Evolutionary conservation across 2,797 vertebrate genomes (phyloP), one percentile per base, ranked within the genome.

Genomic region (Sebastes wilsoni): DNA sequence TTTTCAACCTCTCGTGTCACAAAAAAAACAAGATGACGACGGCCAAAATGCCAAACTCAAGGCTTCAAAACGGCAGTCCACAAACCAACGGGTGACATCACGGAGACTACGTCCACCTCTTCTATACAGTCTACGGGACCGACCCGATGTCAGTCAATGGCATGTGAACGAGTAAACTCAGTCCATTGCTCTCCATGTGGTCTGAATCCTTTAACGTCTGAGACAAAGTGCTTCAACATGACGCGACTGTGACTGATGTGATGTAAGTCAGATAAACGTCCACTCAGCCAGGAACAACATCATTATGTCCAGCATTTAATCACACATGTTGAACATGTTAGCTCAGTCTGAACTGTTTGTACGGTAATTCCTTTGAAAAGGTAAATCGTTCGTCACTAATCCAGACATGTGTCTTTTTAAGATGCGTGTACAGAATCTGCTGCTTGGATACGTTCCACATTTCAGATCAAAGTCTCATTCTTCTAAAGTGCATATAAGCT

Each of bases 391-490:
- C 22, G 60, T 52, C 60, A 61, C 58, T 80, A 72, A 77, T 84
- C 77, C 62, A 84, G 72, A 88, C 56, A 42, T 52, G 61, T 60
- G 28, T 30, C 32, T 56, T 74, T 70, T 32, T 54, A 75, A n/a
- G 27, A 36, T 61, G 49, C 46, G 46, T 77, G 56, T 38, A 75
- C 54, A 73, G 7, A 62, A 30, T 72, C 27, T 8, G 27, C 55
- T 56, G 23, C 34, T 76, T 86, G 81, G 72, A 80, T 27, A 34
- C 18, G 2, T 32, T 79, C 78, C 89, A 87, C 23, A 72, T 66
- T 61, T 64, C 59, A 76, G 76, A 87, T 88, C 64, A 81, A 83
- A 82, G 71, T 68, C 52, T 9, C 20, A 25, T 64, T 77, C 9
- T 86, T 64, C 67, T 12, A 55, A 75, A 67, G 65, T 8, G 20